Percentiles rank a stretch among this genome's conserved stretches.
Conservation (phyloP, 2,113 vertebrate species). For the Ia io region DNA sequence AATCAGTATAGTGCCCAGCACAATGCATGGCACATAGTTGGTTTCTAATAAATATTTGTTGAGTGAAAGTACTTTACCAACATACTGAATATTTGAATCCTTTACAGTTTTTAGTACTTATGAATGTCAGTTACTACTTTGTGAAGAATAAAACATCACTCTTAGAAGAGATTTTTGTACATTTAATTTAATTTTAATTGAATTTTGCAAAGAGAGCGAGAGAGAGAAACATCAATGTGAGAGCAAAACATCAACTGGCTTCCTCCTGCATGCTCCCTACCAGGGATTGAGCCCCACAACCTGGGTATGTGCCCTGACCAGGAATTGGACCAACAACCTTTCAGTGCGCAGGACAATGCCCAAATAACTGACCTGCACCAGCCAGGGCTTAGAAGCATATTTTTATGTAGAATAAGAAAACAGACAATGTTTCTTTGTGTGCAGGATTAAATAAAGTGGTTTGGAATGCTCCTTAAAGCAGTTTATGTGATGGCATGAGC, state of each 20-base stretch:
- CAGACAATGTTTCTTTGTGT: not conserved
- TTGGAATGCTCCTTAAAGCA: not conserved
- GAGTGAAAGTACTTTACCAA: not conserved
- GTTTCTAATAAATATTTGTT: not conserved
- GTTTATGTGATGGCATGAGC: not conserved
- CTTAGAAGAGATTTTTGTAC: not conserved
- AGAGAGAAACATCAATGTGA: too few species aligned
- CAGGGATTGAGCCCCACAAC: too few species aligned
- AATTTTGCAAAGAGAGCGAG: too few species aligned
- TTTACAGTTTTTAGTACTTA: not conserved
- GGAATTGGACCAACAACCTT: too few species aligned
- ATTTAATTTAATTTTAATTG: not conserved
- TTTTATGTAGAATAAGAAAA: not conserved
- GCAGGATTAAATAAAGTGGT: not conserved
- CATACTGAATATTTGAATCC: not conserved
- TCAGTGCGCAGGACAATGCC: too few species aligned
- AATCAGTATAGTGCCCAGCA: not conserved
- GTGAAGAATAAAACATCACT: not conserved
- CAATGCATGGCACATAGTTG: not conserved
- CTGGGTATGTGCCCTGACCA: too few species aligned
- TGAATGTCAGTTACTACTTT: not conserved
- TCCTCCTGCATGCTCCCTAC: too few species aligned
- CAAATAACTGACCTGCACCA: too few species aligned
- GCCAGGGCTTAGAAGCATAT: not conserved
- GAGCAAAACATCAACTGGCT: too few species aligned